phyloP scores from a whole-genome alignment of 2,113 vertebrate genomes.

The Columba janthina region DNA sequence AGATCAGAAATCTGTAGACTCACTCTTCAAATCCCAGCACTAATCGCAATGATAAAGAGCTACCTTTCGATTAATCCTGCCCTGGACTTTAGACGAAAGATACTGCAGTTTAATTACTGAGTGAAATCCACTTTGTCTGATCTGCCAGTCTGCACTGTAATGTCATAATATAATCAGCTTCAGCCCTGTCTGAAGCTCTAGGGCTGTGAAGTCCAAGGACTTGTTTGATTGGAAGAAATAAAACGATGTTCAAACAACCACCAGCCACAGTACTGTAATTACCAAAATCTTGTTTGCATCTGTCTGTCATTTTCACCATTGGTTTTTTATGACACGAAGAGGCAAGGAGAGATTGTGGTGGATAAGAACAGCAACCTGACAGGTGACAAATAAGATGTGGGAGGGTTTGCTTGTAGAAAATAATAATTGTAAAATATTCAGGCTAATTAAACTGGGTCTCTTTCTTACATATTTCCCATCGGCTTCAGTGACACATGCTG shows the following conservation, averaged over 20 bases:
- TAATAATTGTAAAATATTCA: constrained; percentile 71
- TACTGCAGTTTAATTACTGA: constrained; percentile 80
- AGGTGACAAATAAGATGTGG: constrained; percentile 68
- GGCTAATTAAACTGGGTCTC: constrained; percentile 75
- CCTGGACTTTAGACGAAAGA: constrained; percentile 77
- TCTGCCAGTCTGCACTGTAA: constrained; percentile 76
- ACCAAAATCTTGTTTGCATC: constrained; percentile 75
- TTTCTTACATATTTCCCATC: constrained; percentile 63
- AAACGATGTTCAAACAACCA: constrained; percentile 75
- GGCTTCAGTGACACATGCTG: constrained; percentile 54
- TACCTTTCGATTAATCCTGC: constrained; percentile 80
- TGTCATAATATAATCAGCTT: constrained; percentile 80
- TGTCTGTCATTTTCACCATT: constrained; percentile 68
- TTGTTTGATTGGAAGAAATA: constrained; percentile 77
- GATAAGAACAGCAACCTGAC: constrained; percentile 64
- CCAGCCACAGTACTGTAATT: constrained; percentile 71
- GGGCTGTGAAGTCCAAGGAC: constrained; percentile 76
- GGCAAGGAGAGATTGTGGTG: constrained; percentile 47
- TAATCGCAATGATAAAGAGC: constrained; percentile 77
- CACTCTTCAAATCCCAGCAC: constrained; percentile 75
- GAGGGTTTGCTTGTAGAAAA: constrained; percentile 52
- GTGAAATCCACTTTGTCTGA: constrained; percentile 81
- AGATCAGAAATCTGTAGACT: constrained; percentile 67
- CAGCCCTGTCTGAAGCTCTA: constrained; percentile 69
- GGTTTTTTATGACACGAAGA: constrained; percentile 51